Conservation (phyloP, 2,113 vertebrate genomes). For the Leucopsar rothschildi region DNA sequence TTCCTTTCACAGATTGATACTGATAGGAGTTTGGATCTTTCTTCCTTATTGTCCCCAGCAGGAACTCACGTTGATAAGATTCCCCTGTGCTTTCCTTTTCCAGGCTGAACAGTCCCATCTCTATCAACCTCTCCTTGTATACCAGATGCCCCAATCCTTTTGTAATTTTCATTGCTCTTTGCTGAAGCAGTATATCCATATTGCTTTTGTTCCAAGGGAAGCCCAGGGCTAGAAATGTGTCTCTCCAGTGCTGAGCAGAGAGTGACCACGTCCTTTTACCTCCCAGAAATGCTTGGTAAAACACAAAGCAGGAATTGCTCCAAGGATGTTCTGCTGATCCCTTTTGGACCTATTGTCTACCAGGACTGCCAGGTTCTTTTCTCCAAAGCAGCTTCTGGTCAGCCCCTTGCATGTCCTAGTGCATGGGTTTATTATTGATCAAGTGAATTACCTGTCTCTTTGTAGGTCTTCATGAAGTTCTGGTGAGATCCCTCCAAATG, state of each 20-base stretch:
- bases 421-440: neutral
- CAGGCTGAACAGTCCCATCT: neutral
- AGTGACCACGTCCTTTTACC: neutral
- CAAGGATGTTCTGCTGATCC: neutral
- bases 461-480: neutral
- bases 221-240: neutral
- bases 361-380: neutral
- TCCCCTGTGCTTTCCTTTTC: neutral
- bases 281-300: rapidly evolving
- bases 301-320: neutral
- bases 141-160: neutral
- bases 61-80: neutral
- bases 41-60: neutral
- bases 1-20: neutral
- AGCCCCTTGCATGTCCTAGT: neutral
- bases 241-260: neutral
- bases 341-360: neutral
- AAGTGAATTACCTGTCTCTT: neutral
- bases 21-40: neutral
- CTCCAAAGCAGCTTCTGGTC: neutral
- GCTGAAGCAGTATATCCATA: neutral
- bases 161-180: neutral
- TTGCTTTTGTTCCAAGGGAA: neutral
- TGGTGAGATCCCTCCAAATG: neutral
- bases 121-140: neutral